Conservation (phyloP, 2,888 invertebrate genomes). For the Hartigia nigra region DNA sequence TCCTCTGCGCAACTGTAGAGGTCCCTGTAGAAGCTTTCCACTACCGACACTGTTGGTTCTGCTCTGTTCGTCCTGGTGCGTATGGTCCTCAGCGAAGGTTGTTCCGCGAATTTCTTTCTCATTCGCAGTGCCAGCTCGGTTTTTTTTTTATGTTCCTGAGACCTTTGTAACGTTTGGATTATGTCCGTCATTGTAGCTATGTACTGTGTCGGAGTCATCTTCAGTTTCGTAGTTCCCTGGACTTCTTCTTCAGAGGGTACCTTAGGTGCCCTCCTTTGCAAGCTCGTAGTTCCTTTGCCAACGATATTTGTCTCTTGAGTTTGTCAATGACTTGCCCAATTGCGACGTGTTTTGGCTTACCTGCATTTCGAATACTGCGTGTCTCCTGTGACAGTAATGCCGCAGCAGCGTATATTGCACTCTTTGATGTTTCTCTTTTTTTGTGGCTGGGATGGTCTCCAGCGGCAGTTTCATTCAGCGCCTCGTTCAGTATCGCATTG, state of each 20-base stretch:
- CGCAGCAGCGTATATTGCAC: too few relatives aligned
- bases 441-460: too few relatives aligned
- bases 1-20: slow-evolving; percentile 1
- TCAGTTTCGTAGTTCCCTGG: too few relatives aligned
- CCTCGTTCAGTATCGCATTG: neutral
- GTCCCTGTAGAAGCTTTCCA: neutral
- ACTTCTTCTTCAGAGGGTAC: neutral
- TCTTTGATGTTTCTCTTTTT: too few relatives aligned
- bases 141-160: neutral
- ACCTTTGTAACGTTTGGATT: slow-evolving; percentile 5
- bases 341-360: too few relatives aligned
- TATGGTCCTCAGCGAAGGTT: neutral
- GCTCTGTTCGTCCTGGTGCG: neutral
- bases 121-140: neutral
- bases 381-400: too few relatives aligned
- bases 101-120: neutral
- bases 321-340: too few relatives aligned
- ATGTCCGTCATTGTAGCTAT: neutral
- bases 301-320: too few relatives aligned
- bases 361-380: too few relatives aligned
- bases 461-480: neutral
- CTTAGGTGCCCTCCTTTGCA: neutral
- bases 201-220: slow-evolving; percentile 6
- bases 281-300: too few relatives aligned
- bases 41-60: too few relatives aligned